phyloP scores from a whole-genome alignment of 2,797 vertebrate species.

The Limnodromus scolopaceus region DNA sequence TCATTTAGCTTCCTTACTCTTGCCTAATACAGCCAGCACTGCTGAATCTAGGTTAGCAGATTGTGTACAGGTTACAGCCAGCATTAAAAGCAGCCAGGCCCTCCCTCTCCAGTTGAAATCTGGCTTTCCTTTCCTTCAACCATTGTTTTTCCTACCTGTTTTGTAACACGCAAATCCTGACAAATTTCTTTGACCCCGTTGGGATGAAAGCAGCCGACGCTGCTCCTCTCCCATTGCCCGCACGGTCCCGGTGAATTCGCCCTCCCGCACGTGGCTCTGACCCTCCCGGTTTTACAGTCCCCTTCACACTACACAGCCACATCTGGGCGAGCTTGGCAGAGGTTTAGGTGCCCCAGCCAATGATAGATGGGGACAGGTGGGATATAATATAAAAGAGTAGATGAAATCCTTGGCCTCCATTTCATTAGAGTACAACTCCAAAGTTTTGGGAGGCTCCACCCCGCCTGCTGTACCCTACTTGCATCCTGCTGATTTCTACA shows the following conservation, averaged over 20 bases:
- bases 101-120: background rate
- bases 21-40: background rate
- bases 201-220: accelerated
- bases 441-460: background rate
- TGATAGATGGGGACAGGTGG: accelerated
- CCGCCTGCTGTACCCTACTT: background rate
- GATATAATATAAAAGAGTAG: background rate
- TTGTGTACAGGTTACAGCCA: background rate
- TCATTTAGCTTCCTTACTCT: background rate
- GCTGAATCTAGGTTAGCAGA: background rate
- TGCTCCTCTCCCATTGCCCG: background rate
- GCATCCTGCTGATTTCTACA: background rate
- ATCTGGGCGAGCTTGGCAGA: background rate
- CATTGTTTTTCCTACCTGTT: background rate
- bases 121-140: background rate
- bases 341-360: background rate
- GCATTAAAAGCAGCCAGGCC: background rate
- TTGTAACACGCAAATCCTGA: too few relatives aligned
- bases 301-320: accelerated
- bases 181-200: accelerated
- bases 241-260: accelerated
- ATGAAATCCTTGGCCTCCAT: background rate
- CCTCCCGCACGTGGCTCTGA: background rate
- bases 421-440: background rate
- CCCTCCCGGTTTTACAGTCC: background rate